Evolutionary conservation across 2,888 invertebrate species (phyloP), one percentile per base, ranked within the genome.

Genomic region (Cenopis cana): DNA sequence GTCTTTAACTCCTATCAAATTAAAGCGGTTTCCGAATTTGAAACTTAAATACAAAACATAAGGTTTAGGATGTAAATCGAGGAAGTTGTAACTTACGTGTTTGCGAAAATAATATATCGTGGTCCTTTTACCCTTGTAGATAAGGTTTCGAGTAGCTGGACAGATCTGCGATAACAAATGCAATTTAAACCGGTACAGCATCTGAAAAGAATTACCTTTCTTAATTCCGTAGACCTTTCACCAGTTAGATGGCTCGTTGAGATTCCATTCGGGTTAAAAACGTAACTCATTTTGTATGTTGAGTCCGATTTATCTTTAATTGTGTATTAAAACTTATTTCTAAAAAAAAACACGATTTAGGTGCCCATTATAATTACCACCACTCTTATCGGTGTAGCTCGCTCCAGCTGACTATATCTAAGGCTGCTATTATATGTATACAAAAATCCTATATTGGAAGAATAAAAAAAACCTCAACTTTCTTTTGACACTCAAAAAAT

Each of bases 151-250:
- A 71, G 55, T 70, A 36, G 55, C 75, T 74, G 78, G 77, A 77
- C 76, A 77, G 77, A 82, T 81, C 77, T 75, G 76, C 82, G 88
- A 89, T 90, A 90, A 87, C 87, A 79, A 88, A 89, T 87, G 86
- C 87, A 88, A 90, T 91, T 90, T 89, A 87, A 85, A 84, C 81
- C 75, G 76, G 71, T 76, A 77, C 76, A 77, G 77, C 74, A 77
- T 77, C 74, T 76, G 77, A 75, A 74, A 77, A 73, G 77, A 77
- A 76, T 79, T 74, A 73, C 74, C 72, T 72, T 61, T 68, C 66
- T 67, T 36, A 38, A 38, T 67, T 61, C 38, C 36, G 54, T 50
- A 57, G 33, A 65, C 49, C 38, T 56, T 56, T 49, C 55, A 3
- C 10, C 18, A 66, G 41, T 52, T 12, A 66, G 71, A 66, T 65